phyloP scores from a whole-genome alignment of 2,797 vertebrate species.

The Poeciliopsis presidionis region DNA sequence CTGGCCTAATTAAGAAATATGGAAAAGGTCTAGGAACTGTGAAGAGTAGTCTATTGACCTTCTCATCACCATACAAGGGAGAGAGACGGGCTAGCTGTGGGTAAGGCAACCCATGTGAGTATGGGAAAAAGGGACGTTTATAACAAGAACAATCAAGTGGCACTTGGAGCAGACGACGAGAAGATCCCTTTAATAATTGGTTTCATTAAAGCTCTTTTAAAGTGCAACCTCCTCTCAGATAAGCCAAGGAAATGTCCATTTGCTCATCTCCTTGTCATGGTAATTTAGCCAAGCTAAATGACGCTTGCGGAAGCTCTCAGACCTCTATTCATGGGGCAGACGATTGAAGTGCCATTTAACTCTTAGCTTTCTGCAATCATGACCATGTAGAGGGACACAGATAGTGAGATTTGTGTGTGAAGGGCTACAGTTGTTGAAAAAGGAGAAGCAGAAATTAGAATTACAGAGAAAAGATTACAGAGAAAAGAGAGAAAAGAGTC shows the following conservation, averaged over 20 bases:
- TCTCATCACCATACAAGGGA: slow-evolving; percentile 73
- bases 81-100: slow-evolving; percentile 42
- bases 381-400: slow-evolving; percentile 61
- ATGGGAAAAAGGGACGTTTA: slow-evolving; percentile 68
- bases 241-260: slow-evolving; percentile 72
- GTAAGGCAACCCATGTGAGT: slow-evolving; percentile 68
- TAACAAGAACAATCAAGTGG: slow-evolving; percentile 76
- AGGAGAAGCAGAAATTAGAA: slow-evolving; percentile 47
- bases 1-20: slow-evolving; percentile 85
- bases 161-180: slow-evolving; percentile 60
- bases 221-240: slow-evolving; percentile 73
- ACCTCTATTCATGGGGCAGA: slow-evolving; percentile 71
- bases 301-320: slow-evolving; percentile 68
- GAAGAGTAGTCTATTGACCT: slow-evolving; percentile 83
- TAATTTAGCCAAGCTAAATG: slow-evolving; percentile 80
- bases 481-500: too few species aligned
- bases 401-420: slow-evolving; percentile 48
- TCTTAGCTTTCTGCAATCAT: slow-evolving; percentile 74
- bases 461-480: slow-evolving; percentile 33
- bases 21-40: slow-evolving; percentile 79
- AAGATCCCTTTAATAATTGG: slow-evolving; percentile 78
- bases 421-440: slow-evolving; percentile 51
- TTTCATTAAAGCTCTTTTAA: slow-evolving; percentile 80
- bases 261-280: slow-evolving; percentile 75
- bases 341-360: slow-evolving; percentile 75